Evolutionary conservation across 2,113 vertebrate genomes (phyloP).

Genomic region (Poicephalus meyeri): DNA sequence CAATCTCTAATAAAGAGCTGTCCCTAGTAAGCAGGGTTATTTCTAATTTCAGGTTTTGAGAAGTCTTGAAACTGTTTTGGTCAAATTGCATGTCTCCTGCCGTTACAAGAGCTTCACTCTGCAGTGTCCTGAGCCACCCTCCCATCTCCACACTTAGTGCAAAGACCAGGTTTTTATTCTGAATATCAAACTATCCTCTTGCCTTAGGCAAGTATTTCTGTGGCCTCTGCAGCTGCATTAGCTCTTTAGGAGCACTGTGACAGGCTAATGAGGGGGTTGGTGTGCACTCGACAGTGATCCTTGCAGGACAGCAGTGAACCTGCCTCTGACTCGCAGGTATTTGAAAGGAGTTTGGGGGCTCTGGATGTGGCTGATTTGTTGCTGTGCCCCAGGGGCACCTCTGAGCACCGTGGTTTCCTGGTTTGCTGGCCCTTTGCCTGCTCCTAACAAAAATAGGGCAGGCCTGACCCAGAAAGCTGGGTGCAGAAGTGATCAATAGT

Average conservation of each 20-base stretch:
- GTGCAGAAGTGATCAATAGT: background rate
- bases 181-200: background rate
- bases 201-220: background rate
- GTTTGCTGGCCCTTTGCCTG: background rate
- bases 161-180: background rate
- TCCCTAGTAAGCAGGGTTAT: background rate
- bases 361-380: background rate
- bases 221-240: background rate
- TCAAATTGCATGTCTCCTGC: background rate
- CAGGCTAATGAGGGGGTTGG: fast-evolving
- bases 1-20: background rate
- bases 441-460: background rate
- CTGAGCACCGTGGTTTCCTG: background rate
- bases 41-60: background rate
- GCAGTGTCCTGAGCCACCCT: background rate
- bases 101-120: background rate
- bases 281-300: background rate
- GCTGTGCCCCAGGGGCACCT: background rate
- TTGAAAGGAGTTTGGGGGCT: background rate
- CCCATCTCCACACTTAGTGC: background rate
- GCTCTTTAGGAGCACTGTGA: background rate
- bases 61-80: background rate
- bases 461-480: background rate
- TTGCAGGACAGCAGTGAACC: background rate
- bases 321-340: background rate